Conservation (phyloP, 2,797 vertebrate species). For the Eurystomus glaucurus region DNA sequence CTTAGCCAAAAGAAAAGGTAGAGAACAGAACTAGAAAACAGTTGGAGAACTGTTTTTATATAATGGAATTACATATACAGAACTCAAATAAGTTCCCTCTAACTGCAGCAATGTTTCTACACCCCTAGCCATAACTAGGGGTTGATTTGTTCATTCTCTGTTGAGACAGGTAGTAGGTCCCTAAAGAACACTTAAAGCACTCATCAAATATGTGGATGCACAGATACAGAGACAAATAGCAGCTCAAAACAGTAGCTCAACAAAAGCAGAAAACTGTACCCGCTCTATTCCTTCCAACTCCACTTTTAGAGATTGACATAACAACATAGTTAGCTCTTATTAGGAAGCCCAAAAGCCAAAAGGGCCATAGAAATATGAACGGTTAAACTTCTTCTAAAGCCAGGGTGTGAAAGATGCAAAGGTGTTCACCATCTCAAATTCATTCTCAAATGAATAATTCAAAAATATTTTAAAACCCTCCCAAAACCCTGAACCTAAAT, state of each 20-base stretch:
- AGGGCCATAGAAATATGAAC: not conserved
- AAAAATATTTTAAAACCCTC: not conserved
- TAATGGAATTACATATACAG: not conserved
- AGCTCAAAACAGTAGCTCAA: not conserved
- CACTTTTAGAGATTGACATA: not conserved
- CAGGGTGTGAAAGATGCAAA: not conserved
- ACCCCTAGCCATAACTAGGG: rapidly evolving
- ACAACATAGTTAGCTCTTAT: not conserved
- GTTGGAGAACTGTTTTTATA: not conserved
- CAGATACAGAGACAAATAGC: not conserved
- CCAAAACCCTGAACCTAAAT: not conserved
- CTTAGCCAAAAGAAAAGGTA: not conserved
- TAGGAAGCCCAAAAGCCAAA: not conserved
- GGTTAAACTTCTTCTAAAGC: not conserved
- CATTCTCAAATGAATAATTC: not conserved
- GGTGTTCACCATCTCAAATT: not conserved
- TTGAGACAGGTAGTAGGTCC: not conserved
- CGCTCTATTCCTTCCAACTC: not conserved
- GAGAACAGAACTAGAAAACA: not conserved
- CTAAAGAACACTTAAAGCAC: not conserved
- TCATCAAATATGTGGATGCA: not conserved
- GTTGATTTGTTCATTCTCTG: not conserved
- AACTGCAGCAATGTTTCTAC: not conserved
- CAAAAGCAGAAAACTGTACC: not conserved
- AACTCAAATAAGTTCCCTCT: not conserved